These are phyloP conservation scores for Pogonognathellus flavescens DNA, from an alignment of 1,140 invertebrate genomes.

Conservation along the genomic window DNA sequence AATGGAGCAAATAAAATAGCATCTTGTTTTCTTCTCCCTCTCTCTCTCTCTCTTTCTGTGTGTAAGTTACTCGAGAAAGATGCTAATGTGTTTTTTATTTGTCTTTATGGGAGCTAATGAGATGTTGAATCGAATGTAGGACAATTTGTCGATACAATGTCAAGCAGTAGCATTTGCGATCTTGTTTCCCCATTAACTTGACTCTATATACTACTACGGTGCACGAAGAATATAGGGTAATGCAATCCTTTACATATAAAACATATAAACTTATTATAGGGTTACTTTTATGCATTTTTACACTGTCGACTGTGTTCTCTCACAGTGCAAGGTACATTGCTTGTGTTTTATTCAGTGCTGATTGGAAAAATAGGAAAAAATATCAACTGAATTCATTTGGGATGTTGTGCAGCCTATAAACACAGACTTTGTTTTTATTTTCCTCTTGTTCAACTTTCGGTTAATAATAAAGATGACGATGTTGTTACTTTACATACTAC, in stretches of 20 bases:
- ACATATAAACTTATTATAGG: too few species aligned
- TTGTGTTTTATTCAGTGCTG: too few species aligned
- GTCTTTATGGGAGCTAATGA: slow-evolving; percentile 49
- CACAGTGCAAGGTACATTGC: too few species aligned
- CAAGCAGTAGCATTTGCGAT: slow-evolving; percentile 21
- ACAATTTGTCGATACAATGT: slow-evolving; percentile 48
- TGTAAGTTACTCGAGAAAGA: slow-evolving; percentile 37
- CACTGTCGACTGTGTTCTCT: too few species aligned
- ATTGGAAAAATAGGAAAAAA: slow-evolving; percentile 20
- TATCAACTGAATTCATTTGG: too few species aligned
- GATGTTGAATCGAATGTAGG: slow-evolving; percentile 48
- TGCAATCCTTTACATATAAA: too few species aligned
- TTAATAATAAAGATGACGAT: slow-evolving; percentile 43
- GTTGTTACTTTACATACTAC: too few species aligned
- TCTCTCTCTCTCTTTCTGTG: neutral
- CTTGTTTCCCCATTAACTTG: slow-evolving; percentile 7
- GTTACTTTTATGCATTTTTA: too few species aligned
- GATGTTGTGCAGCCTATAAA: too few species aligned
- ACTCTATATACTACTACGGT: neutral
- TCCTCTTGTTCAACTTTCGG: neutral
- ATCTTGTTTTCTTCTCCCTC: slow-evolving; percentile 24
- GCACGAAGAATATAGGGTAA: too few species aligned
- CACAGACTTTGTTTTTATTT: slow-evolving; percentile 30
- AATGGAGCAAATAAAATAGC: slow-evolving; percentile 32
- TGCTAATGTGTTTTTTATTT: slow-evolving; percentile 48